Base-by-base conservation (phyloP, 2,113 vertebrate species). In the Copsychus sechellarum region DNA sequence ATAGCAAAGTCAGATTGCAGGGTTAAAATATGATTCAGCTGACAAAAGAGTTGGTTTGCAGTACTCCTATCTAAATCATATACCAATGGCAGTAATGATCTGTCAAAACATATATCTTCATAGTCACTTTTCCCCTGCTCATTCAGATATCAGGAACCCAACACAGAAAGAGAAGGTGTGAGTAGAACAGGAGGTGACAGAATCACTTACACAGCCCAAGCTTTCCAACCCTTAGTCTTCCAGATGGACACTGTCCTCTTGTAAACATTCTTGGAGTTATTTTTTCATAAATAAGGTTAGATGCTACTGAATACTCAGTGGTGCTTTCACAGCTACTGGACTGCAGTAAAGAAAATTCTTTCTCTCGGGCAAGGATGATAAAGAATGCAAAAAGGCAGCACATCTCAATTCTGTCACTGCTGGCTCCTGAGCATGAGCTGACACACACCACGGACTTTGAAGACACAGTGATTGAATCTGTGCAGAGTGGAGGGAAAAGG, bases 391-490 rank as follows among this genome's bases (percentile, higher is more conserved):
- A 96, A 84, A 72, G 45, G 76, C 81, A 92, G 57, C 5, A 8
- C 33, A 64, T 94, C 92, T 95, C 83, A 94, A 81, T 94, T 90
- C 69, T 94, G 81, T 95, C 92, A 83, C 67, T 95, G 36, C 56
- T 93, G 94, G 31, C 76, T 90, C 92, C 81, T 88, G 82, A 94
- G 79, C 57, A n/a, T 66, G 64, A 95, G 91, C 81, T 93, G 80
- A 86, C 57, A 91, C 69, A 62, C 48, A 31, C 50, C 64, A 10
- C 33, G 45, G 82, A 95, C 89, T 97, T 92, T 95, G 88, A 97
- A 96, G 90, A 76, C 45, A 54, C 10, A 81, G 2, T 86, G 86
- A 73, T 9, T 90, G 79, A 94, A 93, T 95, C 81, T 64, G 42
- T 81, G 74, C 53, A 60, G 48, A 90, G 43, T 64, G 65, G 51